phyloP scores from a whole-genome alignment of 2,113 vertebrate genomes.

The Leucoraja erinaceus region DNA sequence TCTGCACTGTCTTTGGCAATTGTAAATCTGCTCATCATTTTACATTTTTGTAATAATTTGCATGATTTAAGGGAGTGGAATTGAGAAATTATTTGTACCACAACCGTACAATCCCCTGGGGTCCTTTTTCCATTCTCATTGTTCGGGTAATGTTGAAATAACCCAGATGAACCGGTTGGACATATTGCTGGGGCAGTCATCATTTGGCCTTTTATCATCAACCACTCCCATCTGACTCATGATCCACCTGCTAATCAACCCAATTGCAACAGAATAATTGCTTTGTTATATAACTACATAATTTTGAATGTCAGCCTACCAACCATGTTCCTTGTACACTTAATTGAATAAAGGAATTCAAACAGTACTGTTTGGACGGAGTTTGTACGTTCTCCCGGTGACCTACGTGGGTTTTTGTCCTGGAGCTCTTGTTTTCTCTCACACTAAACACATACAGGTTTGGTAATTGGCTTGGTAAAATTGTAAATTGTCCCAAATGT shows the following conservation, averaged over 20 bases:
- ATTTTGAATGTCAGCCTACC: not conserved
- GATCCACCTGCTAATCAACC: not conserved
- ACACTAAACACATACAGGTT: too few relatives aligned
- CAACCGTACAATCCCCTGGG: too few relatives aligned
- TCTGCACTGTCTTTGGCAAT: not conserved
- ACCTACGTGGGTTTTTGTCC: too few relatives aligned
- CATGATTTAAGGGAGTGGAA: not conserved
- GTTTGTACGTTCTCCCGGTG: too few relatives aligned
- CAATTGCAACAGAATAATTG: not conserved
- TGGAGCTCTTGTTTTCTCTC: too few relatives aligned
- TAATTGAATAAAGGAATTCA: not conserved
- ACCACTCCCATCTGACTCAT: not conserved
- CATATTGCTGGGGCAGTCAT: not conserved
- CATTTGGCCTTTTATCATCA: not conserved
- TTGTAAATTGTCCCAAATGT: too few relatives aligned
- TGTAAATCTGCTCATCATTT: not conserved
- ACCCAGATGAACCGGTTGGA: not conserved
- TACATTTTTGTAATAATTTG: not conserved
- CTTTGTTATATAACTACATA: not conserved
- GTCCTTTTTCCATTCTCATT: not conserved
- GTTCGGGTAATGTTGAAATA: not conserved
- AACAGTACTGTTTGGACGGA: not conserved
- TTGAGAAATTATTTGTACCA: too few relatives aligned
- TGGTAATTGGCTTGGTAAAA: too few relatives aligned
- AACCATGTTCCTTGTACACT: not conserved